These are phyloP conservation scores for Drosophila yakuba DNA, from an alignment of 1,140 invertebrate genomes.

Conservation along the genomic window DNA sequence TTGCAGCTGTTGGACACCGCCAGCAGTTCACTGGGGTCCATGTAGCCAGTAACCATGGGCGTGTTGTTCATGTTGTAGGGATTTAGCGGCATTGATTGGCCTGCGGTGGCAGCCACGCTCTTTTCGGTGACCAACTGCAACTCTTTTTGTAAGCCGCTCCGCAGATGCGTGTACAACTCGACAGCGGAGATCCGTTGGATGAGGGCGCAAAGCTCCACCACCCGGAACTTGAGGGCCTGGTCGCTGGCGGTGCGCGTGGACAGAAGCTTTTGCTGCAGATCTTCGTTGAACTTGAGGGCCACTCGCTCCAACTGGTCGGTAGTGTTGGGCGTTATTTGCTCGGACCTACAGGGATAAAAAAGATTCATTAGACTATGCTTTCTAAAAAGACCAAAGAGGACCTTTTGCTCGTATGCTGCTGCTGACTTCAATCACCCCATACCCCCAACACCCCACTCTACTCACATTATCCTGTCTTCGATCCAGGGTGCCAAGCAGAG, in stretches of 20 bases:
- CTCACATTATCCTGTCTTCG: conserved; percentile 84
- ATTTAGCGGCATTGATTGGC: conserved; percentile 74
- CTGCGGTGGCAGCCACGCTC: conserved; percentile 57
- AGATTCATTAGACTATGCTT: background rate
- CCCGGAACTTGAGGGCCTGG: conserved; percentile 70
- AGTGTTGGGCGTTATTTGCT: conserved; percentile 67
- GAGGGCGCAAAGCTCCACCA: conserved; percentile 74
- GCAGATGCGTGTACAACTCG: conserved; percentile 73
- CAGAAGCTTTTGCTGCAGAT: conserved; percentile 74
- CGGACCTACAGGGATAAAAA: conserved; percentile 52
- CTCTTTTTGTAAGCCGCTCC: conserved; percentile 73
- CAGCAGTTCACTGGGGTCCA: conserved; percentile 54
- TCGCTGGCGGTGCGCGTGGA: conserved; percentile 68
- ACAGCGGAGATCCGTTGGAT: conserved; percentile 66
- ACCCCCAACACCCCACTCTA: conserved; percentile 28
- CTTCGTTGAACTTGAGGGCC: conserved; percentile 72
- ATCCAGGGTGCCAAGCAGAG: conserved; percentile 81
- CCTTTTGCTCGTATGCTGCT: conserved; percentile 9
- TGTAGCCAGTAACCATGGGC: conserved; percentile 44
- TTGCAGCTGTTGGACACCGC: conserved; percentile 23
- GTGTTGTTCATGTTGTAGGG: conserved; percentile 70
- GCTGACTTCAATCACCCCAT: background rate
- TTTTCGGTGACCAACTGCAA: conserved; percentile 76
- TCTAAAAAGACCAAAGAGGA: background rate
- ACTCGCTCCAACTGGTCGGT: conserved; percentile 67